Conservation (phyloP, 2,113 vertebrate species). For the Oceanodroma tethys region DNA sequence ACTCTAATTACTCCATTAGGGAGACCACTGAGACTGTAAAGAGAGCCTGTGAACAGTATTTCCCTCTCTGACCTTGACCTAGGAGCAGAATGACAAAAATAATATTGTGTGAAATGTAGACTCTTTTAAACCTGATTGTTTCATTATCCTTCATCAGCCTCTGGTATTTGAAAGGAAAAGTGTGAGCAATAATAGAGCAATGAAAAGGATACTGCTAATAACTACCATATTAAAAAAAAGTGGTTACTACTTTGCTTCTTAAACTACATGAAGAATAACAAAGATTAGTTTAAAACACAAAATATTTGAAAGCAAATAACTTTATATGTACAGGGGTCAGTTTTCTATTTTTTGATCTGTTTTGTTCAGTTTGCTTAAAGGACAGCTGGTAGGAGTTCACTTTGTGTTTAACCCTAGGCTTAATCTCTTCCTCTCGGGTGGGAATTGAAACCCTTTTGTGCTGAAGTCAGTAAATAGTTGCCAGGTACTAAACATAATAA, state of each 20-base stretch:
- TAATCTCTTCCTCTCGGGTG: conserved; percentile 9
- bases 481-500: background rate
- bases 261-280: background rate
- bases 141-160: background rate
- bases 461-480: conserved; percentile 8
- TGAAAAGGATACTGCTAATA: background rate
- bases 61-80: background rate
- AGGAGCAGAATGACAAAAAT: background rate
- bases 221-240: background rate
- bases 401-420: conserved; percentile 13
- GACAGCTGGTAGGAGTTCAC: conserved; percentile 32
- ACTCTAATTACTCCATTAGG: background rate
- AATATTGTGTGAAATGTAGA: background rate
- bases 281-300: background rate
- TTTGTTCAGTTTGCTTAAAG: conserved; percentile 14
- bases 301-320: conserved; percentile 1
- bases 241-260: background rate
- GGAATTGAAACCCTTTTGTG: background rate
- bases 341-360: background rate
- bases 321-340: background rate
- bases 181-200: background rate
- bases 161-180: background rate
- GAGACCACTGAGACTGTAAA: background rate
- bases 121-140: background rate
- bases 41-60: background rate